phyloP scores from a whole-genome alignment of 1,140 invertebrate species.

The Cotesia typhae region DNA sequence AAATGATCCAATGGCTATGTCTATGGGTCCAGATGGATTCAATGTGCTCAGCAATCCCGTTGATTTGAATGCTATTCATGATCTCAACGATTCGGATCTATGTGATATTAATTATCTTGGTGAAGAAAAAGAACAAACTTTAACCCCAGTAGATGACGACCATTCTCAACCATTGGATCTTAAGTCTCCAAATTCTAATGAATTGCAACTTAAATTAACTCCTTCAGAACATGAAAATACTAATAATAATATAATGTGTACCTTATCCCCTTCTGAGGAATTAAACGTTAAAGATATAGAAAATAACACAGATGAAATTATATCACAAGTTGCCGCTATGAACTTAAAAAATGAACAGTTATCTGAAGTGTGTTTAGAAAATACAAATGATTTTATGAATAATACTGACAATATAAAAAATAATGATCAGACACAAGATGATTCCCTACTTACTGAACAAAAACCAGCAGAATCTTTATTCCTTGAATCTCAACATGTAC shows the following conservation, averaged over 20 bases:
- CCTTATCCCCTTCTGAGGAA: not conserved
- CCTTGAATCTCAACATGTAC: no score
- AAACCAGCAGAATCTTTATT: no score
- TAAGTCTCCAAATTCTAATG: slow-evolving; percentile 30
- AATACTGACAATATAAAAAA: no score
- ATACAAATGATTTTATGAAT: not conserved
- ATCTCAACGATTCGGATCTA: slow-evolving; percentile 68
- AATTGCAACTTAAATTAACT: slow-evolving; percentile 3
- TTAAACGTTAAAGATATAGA: not conserved
- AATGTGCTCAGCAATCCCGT: slow-evolving; percentile 68
- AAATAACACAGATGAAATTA: slow-evolving; percentile 24
- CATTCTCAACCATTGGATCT: slow-evolving; percentile 33
- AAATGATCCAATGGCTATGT: slow-evolving; percentile 75
- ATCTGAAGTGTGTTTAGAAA: not conserved
- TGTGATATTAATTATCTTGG: slow-evolving; percentile 60
- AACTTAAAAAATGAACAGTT: slow-evolving; percentile 27
- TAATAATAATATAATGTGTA: slow-evolving; percentile 2
- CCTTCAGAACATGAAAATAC: slow-evolving; percentile 22
- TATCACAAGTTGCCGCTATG: slow-evolving; percentile 26
- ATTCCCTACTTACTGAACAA: no score
- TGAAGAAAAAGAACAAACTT: slow-evolving; percentile 25
- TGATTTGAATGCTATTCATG: slow-evolving; percentile 73
- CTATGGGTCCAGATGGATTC: slow-evolving; percentile 73
- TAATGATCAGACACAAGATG: no score
- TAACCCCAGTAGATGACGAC: slow-evolving; percentile 21